Percentiles rank a stretch among this genome's conserved stretches.
phyloP scores from a whole-genome alignment of 2,113 vertebrate species.

The Seriola aureovittata region DNA sequence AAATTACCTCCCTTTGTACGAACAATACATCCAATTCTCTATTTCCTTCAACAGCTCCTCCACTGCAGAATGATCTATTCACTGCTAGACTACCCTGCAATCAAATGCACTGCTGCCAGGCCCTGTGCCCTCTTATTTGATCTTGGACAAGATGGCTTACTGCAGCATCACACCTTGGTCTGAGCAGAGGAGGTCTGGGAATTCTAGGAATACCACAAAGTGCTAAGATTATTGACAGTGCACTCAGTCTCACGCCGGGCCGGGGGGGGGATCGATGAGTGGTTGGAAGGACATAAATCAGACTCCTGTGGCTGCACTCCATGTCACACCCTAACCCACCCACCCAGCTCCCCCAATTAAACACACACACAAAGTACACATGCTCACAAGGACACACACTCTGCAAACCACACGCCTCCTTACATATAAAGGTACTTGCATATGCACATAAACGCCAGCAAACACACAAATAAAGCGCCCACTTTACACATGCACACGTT shows the following conservation, averaged over 20 bases:
- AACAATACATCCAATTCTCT: conserved; percentile 51
- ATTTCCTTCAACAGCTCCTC: conserved; percentile 30
- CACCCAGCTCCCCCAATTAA: conserved; percentile 69
- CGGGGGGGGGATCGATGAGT: conserved; percentile 74
- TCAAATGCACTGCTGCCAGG: conserved; percentile 49
- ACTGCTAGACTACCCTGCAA: conserved; percentile 22
- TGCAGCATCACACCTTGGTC: conserved; percentile 71
- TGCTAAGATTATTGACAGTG: conserved; percentile 82
- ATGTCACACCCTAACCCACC: conserved; percentile 71
- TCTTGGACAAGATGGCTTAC: conserved; percentile 73
- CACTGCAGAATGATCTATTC: conserved; percentile 55
- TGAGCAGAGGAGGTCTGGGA: conserved; percentile 67
- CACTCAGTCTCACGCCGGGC: conserved; percentile 79
- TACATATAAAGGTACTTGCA: conserved; percentile 8
- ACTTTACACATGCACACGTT: conserved; percentile 31
- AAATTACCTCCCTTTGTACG: conserved; percentile 60
- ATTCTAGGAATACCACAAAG: conserved; percentile 83
- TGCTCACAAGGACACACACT: conserved; percentile 39
- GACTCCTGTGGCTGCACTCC: conserved; percentile 68
- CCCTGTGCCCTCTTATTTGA: conserved; percentile 58
- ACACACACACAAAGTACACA: conserved; percentile 32
- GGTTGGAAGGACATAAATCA: conserved; percentile 82
- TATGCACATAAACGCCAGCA: conserved; percentile 37
- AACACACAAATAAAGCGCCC: conserved; percentile 44
- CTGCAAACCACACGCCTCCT: conserved; percentile 24